Evolutionary conservation across 2,888 invertebrate genomes (phyloP).

Genomic region (Oligia fasciuncula): DNA sequence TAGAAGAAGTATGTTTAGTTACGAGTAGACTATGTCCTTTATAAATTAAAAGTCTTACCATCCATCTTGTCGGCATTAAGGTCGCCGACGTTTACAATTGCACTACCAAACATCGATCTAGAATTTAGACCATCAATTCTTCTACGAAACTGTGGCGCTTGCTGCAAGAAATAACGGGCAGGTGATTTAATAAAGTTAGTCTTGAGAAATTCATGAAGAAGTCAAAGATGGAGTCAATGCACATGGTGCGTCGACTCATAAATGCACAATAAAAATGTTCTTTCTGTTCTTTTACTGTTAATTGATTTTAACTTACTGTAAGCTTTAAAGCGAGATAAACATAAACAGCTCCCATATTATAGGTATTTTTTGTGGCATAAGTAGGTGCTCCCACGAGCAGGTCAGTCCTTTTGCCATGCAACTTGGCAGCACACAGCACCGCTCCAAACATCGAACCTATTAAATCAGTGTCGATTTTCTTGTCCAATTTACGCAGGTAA

Average conservation of each 20-base stretch:
- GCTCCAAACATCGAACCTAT: conserved; percentile 91
- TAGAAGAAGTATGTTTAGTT: too few relatives aligned
- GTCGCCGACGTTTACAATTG: conserved; percentile 69
- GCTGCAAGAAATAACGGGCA: conserved; percentile 44
- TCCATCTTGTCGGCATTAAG: conserved; percentile 67
- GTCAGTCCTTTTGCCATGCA: conserved; percentile 82
- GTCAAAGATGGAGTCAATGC: neutral
- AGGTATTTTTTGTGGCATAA: conserved; percentile 65
- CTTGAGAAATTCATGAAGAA: neutral
- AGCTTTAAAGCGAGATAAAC: conserved; percentile 75
- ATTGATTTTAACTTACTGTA: conserved; percentile 38
- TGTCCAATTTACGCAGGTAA: fast-evolving
- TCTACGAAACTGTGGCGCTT: conserved; percentile 9
- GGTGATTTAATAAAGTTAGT: neutral
- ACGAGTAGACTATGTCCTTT: neutral
- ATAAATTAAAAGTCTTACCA: conserved; percentile 58
- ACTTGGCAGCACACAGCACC: conserved; percentile 82
- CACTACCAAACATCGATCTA: conserved; percentile 66
- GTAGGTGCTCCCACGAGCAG: conserved; percentile 91
- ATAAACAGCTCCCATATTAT: conserved; percentile 90
- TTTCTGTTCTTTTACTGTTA: neutral
- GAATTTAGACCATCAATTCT: conserved; percentile 54
- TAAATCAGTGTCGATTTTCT: neutral
- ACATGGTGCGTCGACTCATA: neutral
- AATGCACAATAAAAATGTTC: neutral